phyloP scores from a whole-genome alignment of 2,888 invertebrate genomes.

The Oeneis ivallda region DNA sequence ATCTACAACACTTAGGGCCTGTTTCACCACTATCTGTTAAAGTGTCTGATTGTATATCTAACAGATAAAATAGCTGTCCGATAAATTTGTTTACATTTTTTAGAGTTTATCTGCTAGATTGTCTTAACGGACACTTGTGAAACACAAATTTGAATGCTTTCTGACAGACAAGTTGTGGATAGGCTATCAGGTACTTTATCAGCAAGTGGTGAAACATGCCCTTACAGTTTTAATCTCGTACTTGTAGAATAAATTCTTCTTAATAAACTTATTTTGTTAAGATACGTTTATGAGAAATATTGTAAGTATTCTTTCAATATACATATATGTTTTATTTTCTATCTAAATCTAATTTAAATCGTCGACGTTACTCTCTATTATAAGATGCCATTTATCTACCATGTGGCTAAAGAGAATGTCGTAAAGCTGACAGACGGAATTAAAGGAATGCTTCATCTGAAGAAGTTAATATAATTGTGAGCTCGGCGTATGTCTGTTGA shows the following conservation, averaged over 20 bases:
- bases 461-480: constrained; percentile 37
- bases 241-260: background rate
- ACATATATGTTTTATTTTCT: background rate
- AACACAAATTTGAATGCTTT: too few relatives aligned
- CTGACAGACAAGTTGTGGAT: too few relatives aligned
- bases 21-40: too few relatives aligned
- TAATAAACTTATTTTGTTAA: background rate
- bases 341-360: constrained; percentile 3
- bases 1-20: too few relatives aligned
- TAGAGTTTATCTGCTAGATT: too few relatives aligned
- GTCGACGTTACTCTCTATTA: constrained; percentile 9
- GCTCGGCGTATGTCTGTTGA: constrained; percentile 46
- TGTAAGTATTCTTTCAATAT: background rate
- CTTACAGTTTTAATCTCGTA: too few relatives aligned
- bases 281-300: background rate
- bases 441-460: constrained; percentile 30
- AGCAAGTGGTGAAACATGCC: too few relatives aligned
- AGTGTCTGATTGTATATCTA: too few relatives aligned
- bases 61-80: too few relatives aligned
- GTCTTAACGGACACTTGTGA: too few relatives aligned
- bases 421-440: constrained; percentile 26
- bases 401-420: constrained; percentile 32
- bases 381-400: constrained; percentile 15
- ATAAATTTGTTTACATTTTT: too few relatives aligned
- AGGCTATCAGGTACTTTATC: too few relatives aligned